Percentiles rank a stretch among this genome's conserved stretches.
Evolutionary conservation across 2,113 vertebrate species (phyloP).

Genomic region (Prinia subflava): DNA sequence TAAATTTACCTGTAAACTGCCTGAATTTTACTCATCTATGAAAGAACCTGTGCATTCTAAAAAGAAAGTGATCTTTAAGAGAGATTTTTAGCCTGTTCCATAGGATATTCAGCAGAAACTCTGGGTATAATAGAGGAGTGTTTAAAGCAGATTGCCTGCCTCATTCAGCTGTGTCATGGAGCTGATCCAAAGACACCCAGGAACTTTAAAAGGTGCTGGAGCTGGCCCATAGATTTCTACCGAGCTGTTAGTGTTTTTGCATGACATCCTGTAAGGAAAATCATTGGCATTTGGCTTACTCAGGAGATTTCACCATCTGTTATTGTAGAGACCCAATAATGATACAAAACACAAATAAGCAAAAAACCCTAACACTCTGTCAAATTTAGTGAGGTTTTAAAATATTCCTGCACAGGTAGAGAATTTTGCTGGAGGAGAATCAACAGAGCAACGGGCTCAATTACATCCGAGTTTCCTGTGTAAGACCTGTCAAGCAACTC

Average conservation of each 20-base stretch:
- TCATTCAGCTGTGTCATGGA: neutral
- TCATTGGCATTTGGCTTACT: slow-evolving; percentile 31
- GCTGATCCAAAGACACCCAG: neutral
- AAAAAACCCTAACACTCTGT: neutral
- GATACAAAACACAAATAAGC: neutral
- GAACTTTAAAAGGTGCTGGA: slow-evolving; percentile 3
- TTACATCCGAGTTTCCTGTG: slow-evolving; percentile 18
- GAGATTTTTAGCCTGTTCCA: neutral
- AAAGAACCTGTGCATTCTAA: neutral
- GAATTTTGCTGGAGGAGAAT: slow-evolving; percentile 35
- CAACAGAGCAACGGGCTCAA: slow-evolving; percentile 33
- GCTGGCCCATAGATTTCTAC: neutral
- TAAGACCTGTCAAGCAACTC: slow-evolving; percentile 36
- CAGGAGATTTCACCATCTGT: slow-evolving; percentile 52
- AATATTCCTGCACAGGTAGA: slow-evolving; percentile 55
- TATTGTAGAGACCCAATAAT: neutral
- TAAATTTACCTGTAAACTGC: neutral
- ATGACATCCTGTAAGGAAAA: slow-evolving; percentile 19
- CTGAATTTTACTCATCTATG: rapidly evolving
- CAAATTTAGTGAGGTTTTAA: slow-evolving; percentile 42
- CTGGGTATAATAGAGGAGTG: neutral
- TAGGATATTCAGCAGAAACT: neutral
- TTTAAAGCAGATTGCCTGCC: neutral
- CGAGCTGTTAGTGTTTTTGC: neutral
- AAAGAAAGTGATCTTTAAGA: neutral